Percentiles rank a stretch among this genome's conserved stretches.
phyloP scores from a whole-genome alignment of 2,888 invertebrate genomes.

The Oscheius onirici region DNA sequence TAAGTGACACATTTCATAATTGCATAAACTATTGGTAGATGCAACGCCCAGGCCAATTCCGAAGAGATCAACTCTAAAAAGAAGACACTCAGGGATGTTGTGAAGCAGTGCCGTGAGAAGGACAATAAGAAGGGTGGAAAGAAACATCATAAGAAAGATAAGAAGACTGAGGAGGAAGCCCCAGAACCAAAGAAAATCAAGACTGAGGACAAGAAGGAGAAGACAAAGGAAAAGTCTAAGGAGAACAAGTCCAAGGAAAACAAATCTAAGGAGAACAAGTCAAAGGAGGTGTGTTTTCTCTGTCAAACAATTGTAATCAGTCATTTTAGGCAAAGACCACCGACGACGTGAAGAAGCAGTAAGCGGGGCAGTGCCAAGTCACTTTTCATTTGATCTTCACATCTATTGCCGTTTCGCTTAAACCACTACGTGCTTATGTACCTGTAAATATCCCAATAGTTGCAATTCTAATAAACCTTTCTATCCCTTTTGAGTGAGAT shows the following conservation, averaged over 20 bases:
- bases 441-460: constrained; percentile 16
- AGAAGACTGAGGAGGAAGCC: constrained; percentile 11
- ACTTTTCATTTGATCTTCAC: constrained; percentile 13
- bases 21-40: background rate
- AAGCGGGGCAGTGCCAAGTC: background rate
- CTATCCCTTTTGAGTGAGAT: background rate
- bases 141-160: constrained; percentile 19
- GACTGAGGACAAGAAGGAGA: background rate
- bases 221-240: constrained; percentile 8
- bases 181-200: constrained; percentile 24
- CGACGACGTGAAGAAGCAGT: constrained; percentile 9
- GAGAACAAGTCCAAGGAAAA: constrained; percentile 19
- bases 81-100: constrained; percentile 26
- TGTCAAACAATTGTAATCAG: background rate
- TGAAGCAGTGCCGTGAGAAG: constrained; percentile 29
- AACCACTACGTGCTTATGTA: constrained; percentile 1
- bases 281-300: background rate
- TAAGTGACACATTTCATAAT: constrained; percentile 28
- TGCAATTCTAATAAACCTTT: background rate
- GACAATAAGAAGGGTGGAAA: constrained; percentile 15
- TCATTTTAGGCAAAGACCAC: background rate
- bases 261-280: constrained; percentile 3
- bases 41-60: background rate
- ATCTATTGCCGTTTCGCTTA: constrained; percentile 10
- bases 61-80: constrained; percentile 28